phyloP scores from a whole-genome alignment of 2,888 invertebrate species.

The Proisotoma minuta region DNA sequence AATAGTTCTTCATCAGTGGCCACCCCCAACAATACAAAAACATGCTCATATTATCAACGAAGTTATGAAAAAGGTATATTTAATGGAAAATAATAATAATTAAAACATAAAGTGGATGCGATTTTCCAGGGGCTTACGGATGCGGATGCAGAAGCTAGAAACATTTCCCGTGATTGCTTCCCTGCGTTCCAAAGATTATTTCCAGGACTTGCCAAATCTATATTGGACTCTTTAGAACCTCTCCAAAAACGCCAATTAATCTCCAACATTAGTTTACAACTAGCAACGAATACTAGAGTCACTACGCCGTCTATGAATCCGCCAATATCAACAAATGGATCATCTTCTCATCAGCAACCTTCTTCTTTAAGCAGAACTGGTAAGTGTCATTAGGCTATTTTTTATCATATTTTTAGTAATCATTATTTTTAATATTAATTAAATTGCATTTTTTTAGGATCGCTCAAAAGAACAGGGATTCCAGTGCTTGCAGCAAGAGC shows the following conservation, averaged over 20 bases:
- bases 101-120: background rate
- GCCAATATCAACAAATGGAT: conserved; percentile 24
- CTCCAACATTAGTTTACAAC: conserved; percentile 30
- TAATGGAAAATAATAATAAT: background rate
- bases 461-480: conserved; percentile 47
- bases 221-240: conserved; percentile 77
- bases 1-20: conserved; percentile 79
- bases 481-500: conserved; percentile 47
- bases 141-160: conserved; percentile 86
- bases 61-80: conserved; percentile 65
- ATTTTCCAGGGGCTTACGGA: conserved; percentile 70
- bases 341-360: conserved; percentile 30
- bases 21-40: conserved; percentile 73
- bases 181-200: conserved; percentile 54
- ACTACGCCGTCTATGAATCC: conserved; percentile 46
- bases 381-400: conserved; percentile 4
- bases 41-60: conserved; percentile 74
- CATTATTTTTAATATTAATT: too few species aligned
- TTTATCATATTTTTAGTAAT: too few species aligned
- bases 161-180: conserved; percentile 59
- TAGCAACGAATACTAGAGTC: conserved; percentile 12
- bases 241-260: conserved; percentile 64
- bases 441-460: too few species aligned
- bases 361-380: conserved; percentile 48
- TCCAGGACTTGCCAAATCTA: conserved; percentile 78